Base-by-base conservation (phyloP, 2,888 invertebrate genomes). In the Euplexia lucipara region DNA sequence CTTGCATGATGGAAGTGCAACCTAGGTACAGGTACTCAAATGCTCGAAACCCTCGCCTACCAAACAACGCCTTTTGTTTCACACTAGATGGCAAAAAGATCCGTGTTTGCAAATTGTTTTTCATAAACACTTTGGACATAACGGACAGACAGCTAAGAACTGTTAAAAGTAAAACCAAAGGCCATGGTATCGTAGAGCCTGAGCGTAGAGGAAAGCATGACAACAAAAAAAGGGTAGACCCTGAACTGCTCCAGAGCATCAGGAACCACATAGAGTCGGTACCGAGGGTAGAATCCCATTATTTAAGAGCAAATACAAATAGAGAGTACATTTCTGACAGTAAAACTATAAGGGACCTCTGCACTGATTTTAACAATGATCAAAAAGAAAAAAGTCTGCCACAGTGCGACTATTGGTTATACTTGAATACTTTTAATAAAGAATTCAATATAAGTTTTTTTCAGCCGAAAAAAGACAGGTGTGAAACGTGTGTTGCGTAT, bases 231-330 rank as follows among this genome's bases (percentile, higher is more conserved):
- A 82, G 65, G 67, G 70, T 78, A 56, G 67, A 70, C 68, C 72
- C 73, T 54, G 81, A 84, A 69, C 65, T 84, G 56, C 58, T 54
- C 3, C 16, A 62, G 16, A 9, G 16, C 47, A 41, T 56, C 12
- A 62, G 20, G 18, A 65, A 79, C 44, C 85, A 84, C 67, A 88
- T 84, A 42, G 79, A 85, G 63, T 80, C 75, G 22, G 39, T 66
- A 39, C 56, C 63, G 44, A 62, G 37, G 54, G 53, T 62, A 18
- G 47, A 54, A 53, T 79, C 82, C 45, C 85, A 86, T 65, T 87
- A 86, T 63, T 58, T 82, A 22, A 69, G 85, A 59, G 76, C 72
- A 45, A 70, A 76, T 35, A 84, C 84, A 44, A 67, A 48, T 59
- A 69, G 82, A 66, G 52, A 52, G 10, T 30, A 52, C 52, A 30